A percentile compares a stretch with the other conserved stretches of the same genome.
These are phyloP conservation scores for Balearica regulorum DNA, from an alignment of 2,797 vertebrate species.

Conservation along the genomic window DNA sequence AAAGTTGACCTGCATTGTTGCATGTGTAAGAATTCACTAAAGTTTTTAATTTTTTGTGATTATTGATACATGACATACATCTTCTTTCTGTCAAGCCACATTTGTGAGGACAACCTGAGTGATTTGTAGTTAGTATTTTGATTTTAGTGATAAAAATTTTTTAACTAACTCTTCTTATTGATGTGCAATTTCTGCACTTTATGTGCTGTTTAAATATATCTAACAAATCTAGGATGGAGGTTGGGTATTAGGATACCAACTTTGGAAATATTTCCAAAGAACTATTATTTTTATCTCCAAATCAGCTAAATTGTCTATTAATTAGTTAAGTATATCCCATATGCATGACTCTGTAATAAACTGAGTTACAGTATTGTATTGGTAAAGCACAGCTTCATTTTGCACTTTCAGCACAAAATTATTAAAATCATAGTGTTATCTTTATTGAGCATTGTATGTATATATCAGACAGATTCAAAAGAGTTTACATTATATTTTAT, in stretches of 20 bases:
- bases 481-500: background rate
- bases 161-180: background rate
- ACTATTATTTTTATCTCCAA: background rate
- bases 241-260: background rate
- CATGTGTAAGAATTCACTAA: background rate
- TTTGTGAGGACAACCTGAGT: background rate
- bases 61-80: background rate
- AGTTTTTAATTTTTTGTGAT: background rate
- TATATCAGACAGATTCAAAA: background rate
- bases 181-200: background rate
- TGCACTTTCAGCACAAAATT: background rate
- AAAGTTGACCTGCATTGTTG: background rate
- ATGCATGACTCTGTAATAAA: background rate
- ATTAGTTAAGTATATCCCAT: background rate
- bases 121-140: background rate
- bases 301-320: background rate
- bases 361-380: background rate
- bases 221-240: background rate
- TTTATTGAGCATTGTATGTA: rapidly evolving
- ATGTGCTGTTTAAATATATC: background rate
- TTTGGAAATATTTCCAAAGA: background rate
- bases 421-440: background rate
- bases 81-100: background rate
- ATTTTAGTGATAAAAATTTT: background rate
- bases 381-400: background rate